Evolutionary conservation across 2,888 invertebrate species (phyloP).

Genomic region (Ormyrus pomaceus): DNA sequence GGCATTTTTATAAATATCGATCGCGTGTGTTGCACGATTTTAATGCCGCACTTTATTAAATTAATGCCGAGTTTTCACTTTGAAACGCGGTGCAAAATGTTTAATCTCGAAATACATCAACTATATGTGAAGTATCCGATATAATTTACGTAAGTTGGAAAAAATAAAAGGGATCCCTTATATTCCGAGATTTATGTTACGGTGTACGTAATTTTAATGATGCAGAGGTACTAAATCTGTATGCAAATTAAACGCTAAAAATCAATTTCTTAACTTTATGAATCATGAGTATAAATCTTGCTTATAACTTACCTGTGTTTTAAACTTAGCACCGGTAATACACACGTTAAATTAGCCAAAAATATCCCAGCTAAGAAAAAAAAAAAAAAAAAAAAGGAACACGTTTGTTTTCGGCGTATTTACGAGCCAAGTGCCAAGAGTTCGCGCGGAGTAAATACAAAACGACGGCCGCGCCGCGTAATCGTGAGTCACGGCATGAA

Average conservation of each 20-base stretch:
- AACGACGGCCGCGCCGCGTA: neutral
- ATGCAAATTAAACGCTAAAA: too few relatives aligned
- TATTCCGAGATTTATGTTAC: too few relatives aligned
- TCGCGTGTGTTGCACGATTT: neutral
- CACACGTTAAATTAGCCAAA: neutral
- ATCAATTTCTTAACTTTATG: neutral
- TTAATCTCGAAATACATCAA: too few relatives aligned
- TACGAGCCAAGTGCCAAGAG: conserved; percentile 26
- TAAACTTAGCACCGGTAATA: neutral
- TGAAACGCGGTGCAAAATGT: too few relatives aligned
- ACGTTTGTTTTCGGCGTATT: conserved; percentile 13
- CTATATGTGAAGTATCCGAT: too few relatives aligned
- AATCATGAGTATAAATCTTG: conserved; percentile 1
- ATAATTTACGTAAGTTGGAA: too few relatives aligned
- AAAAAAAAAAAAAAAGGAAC: neutral
- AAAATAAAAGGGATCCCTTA: too few relatives aligned
- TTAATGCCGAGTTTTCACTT: too few relatives aligned
- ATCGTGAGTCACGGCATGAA: conserved; percentile 43
- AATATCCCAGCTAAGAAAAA: neutral
- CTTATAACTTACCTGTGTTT: neutral
- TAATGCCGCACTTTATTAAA: too few relatives aligned
- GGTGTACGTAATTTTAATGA: too few relatives aligned
- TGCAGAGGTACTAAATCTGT: too few relatives aligned
- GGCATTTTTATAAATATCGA: neutral
- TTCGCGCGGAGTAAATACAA: conserved; percentile 23